Evolutionary conservation across 1,140 invertebrate species (phyloP).

Genomic region (Notospermus geniculatus): DNA sequence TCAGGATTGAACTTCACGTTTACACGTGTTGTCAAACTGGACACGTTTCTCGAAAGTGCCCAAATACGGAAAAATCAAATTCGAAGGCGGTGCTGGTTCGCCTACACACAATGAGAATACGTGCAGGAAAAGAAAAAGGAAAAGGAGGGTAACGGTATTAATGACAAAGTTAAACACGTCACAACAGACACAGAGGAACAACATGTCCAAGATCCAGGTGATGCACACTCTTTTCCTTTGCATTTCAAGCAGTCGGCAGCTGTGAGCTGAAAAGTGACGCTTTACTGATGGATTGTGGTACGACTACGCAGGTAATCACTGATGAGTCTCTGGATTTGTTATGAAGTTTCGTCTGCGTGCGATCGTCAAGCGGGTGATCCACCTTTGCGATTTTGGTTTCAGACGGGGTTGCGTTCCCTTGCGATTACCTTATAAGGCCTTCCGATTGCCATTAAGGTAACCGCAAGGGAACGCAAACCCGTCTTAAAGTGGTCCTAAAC

Average conservation of each 20-base stretch:
- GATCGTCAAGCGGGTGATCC: no score
- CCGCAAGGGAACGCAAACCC: no score
- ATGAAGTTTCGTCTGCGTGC: no score
- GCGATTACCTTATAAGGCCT: no score
- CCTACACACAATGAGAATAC: background rate
- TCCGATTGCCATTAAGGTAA: no score
- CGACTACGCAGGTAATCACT: conserved; percentile 21
- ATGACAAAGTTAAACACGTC: background rate
- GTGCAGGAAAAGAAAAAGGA: no score
- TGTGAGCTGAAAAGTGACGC: background rate
- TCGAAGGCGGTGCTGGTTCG: background rate
- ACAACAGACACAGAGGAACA: background rate
- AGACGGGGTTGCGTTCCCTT: no score
- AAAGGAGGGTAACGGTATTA: no score
- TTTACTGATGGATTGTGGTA: conserved; percentile 21
- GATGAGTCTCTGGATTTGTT: no score
- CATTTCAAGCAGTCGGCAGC: background rate
- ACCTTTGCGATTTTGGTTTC: no score
- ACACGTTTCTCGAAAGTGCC: background rate
- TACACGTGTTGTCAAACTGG: background rate
- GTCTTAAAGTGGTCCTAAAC: no score
- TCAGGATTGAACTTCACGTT: background rate
- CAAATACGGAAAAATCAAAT: background rate
- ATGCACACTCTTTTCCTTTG: background rate
- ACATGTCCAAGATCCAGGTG: no score